These are phyloP conservation scores for Xylota sylvarum DNA, from an alignment of 2,888 invertebrate genomes.

Conservation along the genomic window DNA sequence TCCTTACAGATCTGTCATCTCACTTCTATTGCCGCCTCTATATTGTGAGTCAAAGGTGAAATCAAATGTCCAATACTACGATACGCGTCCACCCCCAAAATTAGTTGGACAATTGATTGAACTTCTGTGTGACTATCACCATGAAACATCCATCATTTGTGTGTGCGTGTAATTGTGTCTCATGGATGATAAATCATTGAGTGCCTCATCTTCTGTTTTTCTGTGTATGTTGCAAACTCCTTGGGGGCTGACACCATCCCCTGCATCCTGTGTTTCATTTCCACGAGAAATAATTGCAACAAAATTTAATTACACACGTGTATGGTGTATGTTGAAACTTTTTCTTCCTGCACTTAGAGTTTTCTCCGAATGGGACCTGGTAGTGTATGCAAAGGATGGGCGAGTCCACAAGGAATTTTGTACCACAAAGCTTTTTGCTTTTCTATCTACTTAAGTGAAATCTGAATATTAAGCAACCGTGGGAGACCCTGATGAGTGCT, in stretches of 20 bases:
- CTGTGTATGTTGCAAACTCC: neutral
- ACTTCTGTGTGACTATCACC: slow-evolving; percentile 40
- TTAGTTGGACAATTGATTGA: slow-evolving; percentile 55
- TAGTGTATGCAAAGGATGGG: neutral
- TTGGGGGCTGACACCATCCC: neutral
- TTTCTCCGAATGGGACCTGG: neutral
- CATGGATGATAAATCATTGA: slow-evolving; percentile 44
- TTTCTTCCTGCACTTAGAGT: neutral
- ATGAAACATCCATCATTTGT: slow-evolving; percentile 42
- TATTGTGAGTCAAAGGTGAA: slow-evolving; percentile 39
- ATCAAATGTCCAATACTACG: slow-evolving; percentile 34
- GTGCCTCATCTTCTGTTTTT: slow-evolving; percentile 3
- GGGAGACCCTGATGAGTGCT: neutral
- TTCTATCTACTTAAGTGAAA: slow-evolving; percentile 6
- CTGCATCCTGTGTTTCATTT: neutral
- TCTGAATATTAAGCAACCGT: slow-evolving; percentile 14
- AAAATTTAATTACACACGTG: slow-evolving; percentile 24
- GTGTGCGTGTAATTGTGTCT: slow-evolving; percentile 11
- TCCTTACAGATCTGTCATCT: slow-evolving; percentile 47
- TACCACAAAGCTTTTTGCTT: neutral
- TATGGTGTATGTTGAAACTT: neutral
- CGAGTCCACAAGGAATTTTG: neutral
- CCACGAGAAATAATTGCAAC: slow-evolving; percentile 1
- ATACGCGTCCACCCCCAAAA: slow-evolving; percentile 41
- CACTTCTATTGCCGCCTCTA: neutral